Percentiles rank a stretch among this genome's conserved stretches.
Evolutionary conservation across 2,113 vertebrate species (phyloP).

Genomic region (Caretta caretta): DNA sequence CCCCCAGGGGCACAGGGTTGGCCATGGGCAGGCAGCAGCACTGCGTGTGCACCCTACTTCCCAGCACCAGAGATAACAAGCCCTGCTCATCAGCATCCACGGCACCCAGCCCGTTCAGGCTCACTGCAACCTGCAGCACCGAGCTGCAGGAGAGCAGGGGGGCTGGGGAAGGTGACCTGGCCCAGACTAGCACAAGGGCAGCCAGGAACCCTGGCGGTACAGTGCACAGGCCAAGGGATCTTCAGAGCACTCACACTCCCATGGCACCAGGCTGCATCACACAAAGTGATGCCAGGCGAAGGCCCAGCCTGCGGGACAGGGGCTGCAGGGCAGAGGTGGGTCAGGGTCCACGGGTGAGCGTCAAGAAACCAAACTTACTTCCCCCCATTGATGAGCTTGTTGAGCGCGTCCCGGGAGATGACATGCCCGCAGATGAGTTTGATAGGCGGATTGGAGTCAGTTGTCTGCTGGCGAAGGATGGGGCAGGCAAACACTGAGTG

Average conservation of each 20-base stretch:
- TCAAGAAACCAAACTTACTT: slow-evolving; percentile 81
- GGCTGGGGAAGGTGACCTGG: background rate
- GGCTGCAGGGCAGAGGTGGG: background rate
- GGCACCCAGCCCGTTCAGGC: too few species aligned
- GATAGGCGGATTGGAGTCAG: slow-evolving; percentile 92
- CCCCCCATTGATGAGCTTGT: slow-evolving; percentile 92
- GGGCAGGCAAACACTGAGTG: slow-evolving; percentile 93
- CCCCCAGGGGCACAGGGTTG: too few species aligned
- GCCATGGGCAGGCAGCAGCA: too few species aligned
- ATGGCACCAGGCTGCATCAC: background rate
- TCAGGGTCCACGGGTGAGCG: background rate
- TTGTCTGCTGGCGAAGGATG: slow-evolving; percentile 91
- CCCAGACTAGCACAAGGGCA: background rate
- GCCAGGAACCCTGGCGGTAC: too few species aligned
- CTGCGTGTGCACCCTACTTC: too few species aligned
- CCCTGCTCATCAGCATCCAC: background rate
- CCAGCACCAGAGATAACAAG: too few species aligned
- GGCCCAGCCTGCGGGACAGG: background rate
- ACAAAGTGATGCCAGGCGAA: background rate
- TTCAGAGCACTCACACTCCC: too few species aligned
- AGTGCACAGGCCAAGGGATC: background rate
- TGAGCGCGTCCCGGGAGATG: slow-evolving; percentile 92
- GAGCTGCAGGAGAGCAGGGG: background rate
- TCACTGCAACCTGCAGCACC: background rate
- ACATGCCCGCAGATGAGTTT: slow-evolving; percentile 93